Percentiles rank a stretch among this genome's conserved stretches.
phyloP scores from a whole-genome alignment of 2,888 invertebrate species.

The Xylota sylvarum region DNA sequence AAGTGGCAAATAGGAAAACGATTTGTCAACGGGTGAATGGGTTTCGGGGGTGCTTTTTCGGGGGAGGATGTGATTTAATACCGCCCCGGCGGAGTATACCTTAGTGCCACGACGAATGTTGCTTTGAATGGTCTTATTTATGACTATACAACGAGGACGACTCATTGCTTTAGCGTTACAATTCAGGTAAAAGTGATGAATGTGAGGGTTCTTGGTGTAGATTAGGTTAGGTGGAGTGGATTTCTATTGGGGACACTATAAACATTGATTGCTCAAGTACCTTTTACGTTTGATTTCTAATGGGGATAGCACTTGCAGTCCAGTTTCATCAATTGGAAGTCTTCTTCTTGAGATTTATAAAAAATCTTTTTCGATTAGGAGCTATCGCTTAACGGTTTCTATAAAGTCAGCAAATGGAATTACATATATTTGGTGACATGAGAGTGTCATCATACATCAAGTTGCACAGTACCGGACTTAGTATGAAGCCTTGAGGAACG shows the following conservation, averaged over 20 bases:
- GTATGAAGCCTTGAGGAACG: no score
- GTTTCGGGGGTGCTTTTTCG: neutral
- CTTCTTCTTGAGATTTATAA: no score
- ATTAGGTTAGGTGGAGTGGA: neutral
- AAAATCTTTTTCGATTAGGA: no score
- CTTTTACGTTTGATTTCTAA: no score
- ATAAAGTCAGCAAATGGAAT: no score
- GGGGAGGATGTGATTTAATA: neutral
- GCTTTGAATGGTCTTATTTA: neutral
- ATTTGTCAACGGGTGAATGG: conserved; percentile 16
- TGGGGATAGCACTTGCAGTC: no score
- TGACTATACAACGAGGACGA: neutral
- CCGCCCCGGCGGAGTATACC: neutral
- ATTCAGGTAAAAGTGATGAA: neutral
- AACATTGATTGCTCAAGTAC: no score
- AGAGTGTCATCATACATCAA: no score
- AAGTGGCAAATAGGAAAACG: conserved; percentile 11
- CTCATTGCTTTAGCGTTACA: neutral
- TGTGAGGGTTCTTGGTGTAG: neutral
- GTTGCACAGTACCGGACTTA: no score
- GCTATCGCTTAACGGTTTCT: no score
- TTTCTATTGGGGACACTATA: neutral
- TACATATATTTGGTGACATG: no score
- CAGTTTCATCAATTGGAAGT: no score
- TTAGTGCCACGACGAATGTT: neutral